These are phyloP conservation scores for Drosophila maculinotata DNA, from an alignment of 2,888 invertebrate species.

Conservation along the genomic window DNA sequence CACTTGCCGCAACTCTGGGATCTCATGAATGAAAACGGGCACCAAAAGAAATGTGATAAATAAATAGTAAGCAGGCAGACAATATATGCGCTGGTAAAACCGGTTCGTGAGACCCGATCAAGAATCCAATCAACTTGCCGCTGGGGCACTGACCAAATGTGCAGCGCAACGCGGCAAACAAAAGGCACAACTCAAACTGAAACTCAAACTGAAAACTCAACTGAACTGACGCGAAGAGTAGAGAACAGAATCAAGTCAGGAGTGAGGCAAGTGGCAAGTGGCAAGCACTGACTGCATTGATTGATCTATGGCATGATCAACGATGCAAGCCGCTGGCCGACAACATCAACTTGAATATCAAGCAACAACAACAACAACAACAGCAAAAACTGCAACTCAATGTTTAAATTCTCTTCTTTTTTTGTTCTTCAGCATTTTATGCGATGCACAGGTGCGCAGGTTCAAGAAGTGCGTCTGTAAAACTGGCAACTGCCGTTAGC, in stretches of 20 bases:
- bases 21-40: slow-evolving; percentile 64
- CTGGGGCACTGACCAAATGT: slow-evolving; percentile 68
- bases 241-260: slow-evolving; percentile 22
- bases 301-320: slow-evolving; percentile 77
- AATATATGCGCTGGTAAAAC: slow-evolving; percentile 33
- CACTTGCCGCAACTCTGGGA: slow-evolving; percentile 44
- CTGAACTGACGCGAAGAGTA: too few species aligned
- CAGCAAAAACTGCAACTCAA: slow-evolving; percentile 25
- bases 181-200: slow-evolving; percentile 58
- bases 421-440: slow-evolving; percentile 12
- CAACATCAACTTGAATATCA: slow-evolving; percentile 42
- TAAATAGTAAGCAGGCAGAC: slow-evolving; percentile 69
- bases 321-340: slow-evolving; percentile 57
- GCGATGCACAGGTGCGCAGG: slow-evolving; percentile 56
- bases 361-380: slow-evolving; percentile 1
- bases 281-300: slow-evolving; percentile 66
- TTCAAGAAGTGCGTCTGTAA: slow-evolving; percentile 44
- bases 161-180: slow-evolving; percentile 52
- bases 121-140: slow-evolving; percentile 78
- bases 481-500: slow-evolving; percentile 63
- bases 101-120: slow-evolving; percentile 57
- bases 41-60: slow-evolving; percentile 72
- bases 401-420: slow-evolving; percentile 21
- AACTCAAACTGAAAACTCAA: slow-evolving; percentile 23
- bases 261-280: slow-evolving; percentile 50